A percentile compares a stretch with the other conserved stretches of the same genome.
phyloP scores from a whole-genome alignment of 2,888 invertebrate species.

The Endomychus coccineus region DNA sequence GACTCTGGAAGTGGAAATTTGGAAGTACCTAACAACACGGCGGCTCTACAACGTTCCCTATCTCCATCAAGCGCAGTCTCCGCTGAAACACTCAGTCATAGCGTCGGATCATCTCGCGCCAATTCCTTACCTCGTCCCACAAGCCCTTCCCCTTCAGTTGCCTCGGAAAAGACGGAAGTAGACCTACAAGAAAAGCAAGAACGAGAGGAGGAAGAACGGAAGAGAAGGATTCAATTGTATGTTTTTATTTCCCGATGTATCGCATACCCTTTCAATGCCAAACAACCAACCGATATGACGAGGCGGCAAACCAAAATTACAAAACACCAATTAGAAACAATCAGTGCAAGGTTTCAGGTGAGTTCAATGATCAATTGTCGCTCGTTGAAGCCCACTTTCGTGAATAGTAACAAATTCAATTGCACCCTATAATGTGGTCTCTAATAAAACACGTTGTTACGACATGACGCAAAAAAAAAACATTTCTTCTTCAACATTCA shows the following conservation, averaged over 20 bases:
- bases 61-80: constrained; percentile 56
- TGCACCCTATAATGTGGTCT: no score
- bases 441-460: no score
- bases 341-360: constrained; percentile 91
- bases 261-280: constrained; percentile 98
- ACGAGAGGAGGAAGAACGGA: constrained; percentile 92
- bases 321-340: constrained; percentile 90
- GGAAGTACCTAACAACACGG: constrained; percentile 43
- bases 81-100: constrained; percentile 54
- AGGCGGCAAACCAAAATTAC: constrained; percentile 91
- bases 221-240: constrained; percentile 89
- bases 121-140: constrained; percentile 70
- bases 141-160: constrained; percentile 87
- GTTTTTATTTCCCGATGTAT: constrained; percentile 97
- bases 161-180: constrained; percentile 80
- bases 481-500: no score
- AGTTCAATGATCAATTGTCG: constrained; percentile 16
- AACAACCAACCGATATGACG: constrained; percentile 98
- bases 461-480: no score
- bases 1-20: constrained; percentile 39
- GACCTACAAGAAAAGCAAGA: constrained; percentile 89
- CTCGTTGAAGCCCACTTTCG: no score
- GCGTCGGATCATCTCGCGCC: constrained; percentile 53
- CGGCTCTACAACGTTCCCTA: constrained; percentile 45
- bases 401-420: no score